Base-by-base conservation (phyloP, 2,888 invertebrate genomes). In the Dasysyrphus albostriatus region DNA sequence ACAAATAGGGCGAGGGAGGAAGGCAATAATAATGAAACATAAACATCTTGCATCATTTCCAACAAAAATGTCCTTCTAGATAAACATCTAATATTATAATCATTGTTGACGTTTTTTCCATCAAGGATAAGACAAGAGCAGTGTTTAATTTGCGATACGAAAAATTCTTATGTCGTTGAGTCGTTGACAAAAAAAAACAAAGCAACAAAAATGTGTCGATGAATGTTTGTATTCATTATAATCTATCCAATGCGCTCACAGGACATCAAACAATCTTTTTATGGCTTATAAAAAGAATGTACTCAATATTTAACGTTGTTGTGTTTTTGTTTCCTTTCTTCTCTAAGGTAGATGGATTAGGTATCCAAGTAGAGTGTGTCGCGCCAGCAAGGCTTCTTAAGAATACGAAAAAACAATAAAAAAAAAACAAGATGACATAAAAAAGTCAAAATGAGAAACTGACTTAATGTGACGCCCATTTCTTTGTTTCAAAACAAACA, bases 201-300 rank as follows among this genome's bases (percentile, higher is more conserved):
- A 10, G 49, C 29, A n/a, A n/a, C n/a, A 63, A 49, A 51, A 69
- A 69, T 39, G 79, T 84, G 80, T 84, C 65, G 58, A 79, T 84
- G 65, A 84, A 84, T 84, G 56, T 69, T 2, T 0, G 12, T 19
- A 19, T 54, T 78, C 67, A 78, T 78, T 63, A 58, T 56, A 59
- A 83, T 34, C 32, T 51, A 42, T 59, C 42, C 42, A 24, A 19
- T 24, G 16, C 29, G 16, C 39, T 72, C 61, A 77, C 81, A 85
- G 81, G 81, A 85, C 77, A 85, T 85, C 77, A 77, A 85, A 81
- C 77, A 81, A 81, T 85, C 47, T 81, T 81, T 85, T 85, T 85
- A 85, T 81, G 73, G 49, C 78, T 72, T 47, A 58, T 61, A 54
- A 63, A 73, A 58, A 54, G n/a, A 73, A 54, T 44, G 42, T 12